Evolutionary conservation across 2,888 invertebrate genomes (phyloP), one percentile per base, ranked within the genome.

Genomic region (Diarsia brunnea): DNA sequence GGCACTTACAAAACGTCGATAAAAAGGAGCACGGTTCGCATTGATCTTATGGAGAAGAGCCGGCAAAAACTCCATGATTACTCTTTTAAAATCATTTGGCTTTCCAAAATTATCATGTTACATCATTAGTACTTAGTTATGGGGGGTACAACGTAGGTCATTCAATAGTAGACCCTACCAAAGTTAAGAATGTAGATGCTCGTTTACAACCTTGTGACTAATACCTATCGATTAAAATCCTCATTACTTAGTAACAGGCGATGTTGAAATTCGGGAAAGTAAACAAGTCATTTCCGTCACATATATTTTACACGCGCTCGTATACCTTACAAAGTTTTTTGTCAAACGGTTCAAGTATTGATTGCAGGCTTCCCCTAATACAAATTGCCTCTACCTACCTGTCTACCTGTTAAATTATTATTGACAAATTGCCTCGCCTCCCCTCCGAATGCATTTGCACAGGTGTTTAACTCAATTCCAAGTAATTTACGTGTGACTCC

Each of bases 351-450:
- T 61, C 71, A 69, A 65, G 43, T 82, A 89, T 89, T 81, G 83
- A 83, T 88, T 83, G 45, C 68, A 68, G 63, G 31, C 68, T 75
- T 78, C 84, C 89, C 85, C 89, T 79, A 73, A 79, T 79, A 86
- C 76, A 84, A 81, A 88, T 83, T 78, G 64, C 72, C 67, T 69
- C 73, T 67, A 64, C 77, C 55, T 76, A n/a, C 64, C 58, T 51
- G 49, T 71, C 45, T 67, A 84, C 87, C 82, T 85, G 82, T 73
- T 88, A 84, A 86, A 87, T 85, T 79, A 81, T 89, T 87, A 89
- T 88, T 86, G 87, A 88, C 84, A 80, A 86, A 84, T 83, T 75
- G 72, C 69, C 69, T 65, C 66, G 75, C 67, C 77, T 76, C 87
- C 89, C 89, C 82, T 82, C 49, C 24, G 24, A 79, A 80, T 80